A percentile compares a stretch with the other conserved stretches of the same genome.
These are phyloP conservation scores for Pipra filicauda DNA, from an alignment of 2,113 vertebrate genomes.

Conservation along the genomic window DNA sequence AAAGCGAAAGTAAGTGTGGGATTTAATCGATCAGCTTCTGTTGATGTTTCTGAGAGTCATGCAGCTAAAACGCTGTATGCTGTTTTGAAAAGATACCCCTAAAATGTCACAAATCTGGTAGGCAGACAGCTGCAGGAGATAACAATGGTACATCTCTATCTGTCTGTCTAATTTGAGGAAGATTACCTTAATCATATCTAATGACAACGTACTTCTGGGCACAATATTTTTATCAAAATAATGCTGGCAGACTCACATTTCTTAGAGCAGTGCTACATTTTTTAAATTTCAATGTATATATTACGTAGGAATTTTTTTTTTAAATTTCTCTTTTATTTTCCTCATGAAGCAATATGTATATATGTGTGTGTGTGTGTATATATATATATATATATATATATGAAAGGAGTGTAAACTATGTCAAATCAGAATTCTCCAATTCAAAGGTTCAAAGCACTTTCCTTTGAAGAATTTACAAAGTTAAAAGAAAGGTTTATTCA, in stretches of 20 bases:
- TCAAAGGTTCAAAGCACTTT: not conserved
- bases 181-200: not conserved
- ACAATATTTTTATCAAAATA: not conserved
- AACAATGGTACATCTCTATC: not conserved
- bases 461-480: not conserved
- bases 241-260: not conserved
- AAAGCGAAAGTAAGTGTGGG: not conserved
- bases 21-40: constrained; percentile 22
- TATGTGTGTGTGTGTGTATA: not conserved
- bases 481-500: not conserved
- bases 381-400: not conserved
- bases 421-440: not conserved
- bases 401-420: not conserved
- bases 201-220: not conserved
- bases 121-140: not conserved
- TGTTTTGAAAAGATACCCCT: constrained; percentile 26
- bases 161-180: constrained; percentile 4
- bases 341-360: not conserved
- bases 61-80: not conserved
- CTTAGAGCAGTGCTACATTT: accelerated
- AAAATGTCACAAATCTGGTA: constrained; percentile 25
- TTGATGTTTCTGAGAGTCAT: constrained; percentile 7
- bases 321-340: not conserved
- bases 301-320: not conserved
- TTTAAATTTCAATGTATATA: not conserved